A percentile compares a stretch with the other conserved stretches of the same genome.
Evolutionary conservation across 2,113 vertebrate species (phyloP).

Genomic region (Poecilia latipinna): DNA sequence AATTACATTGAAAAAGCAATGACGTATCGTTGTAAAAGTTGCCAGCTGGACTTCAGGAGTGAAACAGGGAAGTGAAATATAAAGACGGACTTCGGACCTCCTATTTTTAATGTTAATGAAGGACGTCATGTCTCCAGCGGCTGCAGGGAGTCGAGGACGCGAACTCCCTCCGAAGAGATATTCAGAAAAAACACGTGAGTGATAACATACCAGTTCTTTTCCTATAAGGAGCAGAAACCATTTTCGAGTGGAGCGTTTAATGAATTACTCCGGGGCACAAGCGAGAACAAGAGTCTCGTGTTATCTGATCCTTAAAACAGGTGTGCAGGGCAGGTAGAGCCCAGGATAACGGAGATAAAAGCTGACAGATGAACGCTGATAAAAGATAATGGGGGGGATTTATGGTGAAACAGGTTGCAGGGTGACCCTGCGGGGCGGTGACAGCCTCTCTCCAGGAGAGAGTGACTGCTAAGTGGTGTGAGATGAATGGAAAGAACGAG

Average conservation of each 20-base stretch:
- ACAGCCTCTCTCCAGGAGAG: not conserved
- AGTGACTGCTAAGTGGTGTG: not conserved
- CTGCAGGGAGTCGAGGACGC: not conserved
- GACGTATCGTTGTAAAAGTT: not conserved
- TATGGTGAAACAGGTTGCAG: constrained; percentile 29
- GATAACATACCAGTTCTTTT: not conserved
- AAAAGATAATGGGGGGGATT: constrained; percentile 18
- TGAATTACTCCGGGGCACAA: not conserved
- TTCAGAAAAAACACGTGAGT: constrained; percentile 24
- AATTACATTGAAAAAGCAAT: not conserved
- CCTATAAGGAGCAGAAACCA: not conserved
- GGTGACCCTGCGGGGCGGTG: not conserved
- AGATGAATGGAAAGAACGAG: constrained; percentile 25
- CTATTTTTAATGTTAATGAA: constrained; percentile 16
- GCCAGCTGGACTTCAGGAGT: constrained; percentile 2
- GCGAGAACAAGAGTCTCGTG: not conserved
- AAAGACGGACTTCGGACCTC: not conserved
- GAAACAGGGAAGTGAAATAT: not conserved
- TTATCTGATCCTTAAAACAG: constrained; percentile 27
- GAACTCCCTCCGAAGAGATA: not conserved
- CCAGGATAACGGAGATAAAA: not conserved
- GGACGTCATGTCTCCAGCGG: constrained; percentile 2
- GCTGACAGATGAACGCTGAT: constrained; percentile 21
- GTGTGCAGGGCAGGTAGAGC: constrained; percentile 19
- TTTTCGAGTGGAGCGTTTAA: not conserved